Conservation (phyloP, 1,140 invertebrate genomes). For the Antheraea mylitta region DNA sequence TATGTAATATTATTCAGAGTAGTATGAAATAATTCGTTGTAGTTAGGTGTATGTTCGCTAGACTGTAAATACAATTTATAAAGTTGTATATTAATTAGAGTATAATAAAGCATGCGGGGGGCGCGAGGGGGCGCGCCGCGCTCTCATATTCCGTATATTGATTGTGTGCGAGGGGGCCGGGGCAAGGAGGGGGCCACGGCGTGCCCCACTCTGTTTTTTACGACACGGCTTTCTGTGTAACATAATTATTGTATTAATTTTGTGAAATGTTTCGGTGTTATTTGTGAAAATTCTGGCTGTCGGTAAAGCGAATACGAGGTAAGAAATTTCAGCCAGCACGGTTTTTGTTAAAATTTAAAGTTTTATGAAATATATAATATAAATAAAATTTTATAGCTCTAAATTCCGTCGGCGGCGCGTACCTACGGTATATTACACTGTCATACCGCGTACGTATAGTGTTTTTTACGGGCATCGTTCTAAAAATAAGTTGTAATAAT, state of each 20-base stretch:
- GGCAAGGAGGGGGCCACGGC: conserved; percentile 74
- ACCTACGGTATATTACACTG: conserved; percentile 76
- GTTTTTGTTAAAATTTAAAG: conserved; percentile 58
- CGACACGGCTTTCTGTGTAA: conserved; percentile 79
- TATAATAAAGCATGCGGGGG: conserved; percentile 78
- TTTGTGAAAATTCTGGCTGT: conserved; percentile 74
- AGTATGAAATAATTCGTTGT: conserved; percentile 6
- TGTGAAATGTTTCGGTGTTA: conserved; percentile 78
- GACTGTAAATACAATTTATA: conserved; percentile 62
- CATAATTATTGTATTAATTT: conserved; percentile 78
- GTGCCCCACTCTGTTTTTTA: conserved; percentile 79
- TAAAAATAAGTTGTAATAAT: conserved; percentile 79
- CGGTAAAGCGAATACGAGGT: conserved; percentile 70
- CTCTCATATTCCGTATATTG: conserved; percentile 79
- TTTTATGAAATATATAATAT: conserved; percentile 63
- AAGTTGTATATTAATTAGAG: conserved; percentile 79
- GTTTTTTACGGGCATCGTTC: conserved; percentile 79
- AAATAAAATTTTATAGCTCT: conserved; percentile 74
- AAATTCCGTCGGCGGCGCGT: conserved; percentile 76
- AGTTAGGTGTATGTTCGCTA: conserved; percentile 36
- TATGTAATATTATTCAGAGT: conserved; percentile 5
- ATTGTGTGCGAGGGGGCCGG: conserved; percentile 76
- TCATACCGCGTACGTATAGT: conserved; percentile 79
- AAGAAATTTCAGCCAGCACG: conserved; percentile 54
- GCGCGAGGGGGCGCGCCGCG: conserved; percentile 74